These are phyloP conservation scores for Sminthurides aquaticus DNA, from an alignment of 2,888 invertebrate genomes.

Conservation along the genomic window DNA sequence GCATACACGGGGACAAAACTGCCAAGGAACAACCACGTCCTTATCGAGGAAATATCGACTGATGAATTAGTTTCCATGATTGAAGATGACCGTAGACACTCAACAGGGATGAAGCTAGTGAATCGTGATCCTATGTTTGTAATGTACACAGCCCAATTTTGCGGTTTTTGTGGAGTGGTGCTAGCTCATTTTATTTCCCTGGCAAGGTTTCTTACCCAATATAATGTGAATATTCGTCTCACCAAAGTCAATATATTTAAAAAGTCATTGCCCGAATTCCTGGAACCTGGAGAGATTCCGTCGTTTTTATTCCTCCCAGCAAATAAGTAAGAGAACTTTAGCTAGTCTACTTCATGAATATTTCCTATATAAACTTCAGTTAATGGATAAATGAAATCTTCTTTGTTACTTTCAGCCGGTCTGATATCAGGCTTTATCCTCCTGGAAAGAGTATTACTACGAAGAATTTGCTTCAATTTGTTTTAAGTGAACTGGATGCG, in stretches of 20 bases:
- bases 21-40: no score
- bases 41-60: background rate
- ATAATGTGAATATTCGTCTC: constrained; percentile 29
- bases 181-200: constrained; percentile 34
- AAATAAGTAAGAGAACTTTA: constrained; percentile 40
- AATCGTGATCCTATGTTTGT: constrained; percentile 21
- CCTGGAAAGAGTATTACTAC: constrained; percentile 30
- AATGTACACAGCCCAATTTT: constrained; percentile 39
- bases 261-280: constrained; percentile 34
- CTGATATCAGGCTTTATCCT: constrained; percentile 33
- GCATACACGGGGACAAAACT: no score
- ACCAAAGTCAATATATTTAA: constrained; percentile 37
- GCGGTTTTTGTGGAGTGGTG: constrained; percentile 38
- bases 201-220: constrained; percentile 33
- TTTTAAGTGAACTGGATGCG: constrained; percentile 38
- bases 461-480: constrained; percentile 33
- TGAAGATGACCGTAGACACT: background rate
- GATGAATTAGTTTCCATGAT: background rate
- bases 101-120: background rate
- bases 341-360: background rate
- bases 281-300: constrained; percentile 35
- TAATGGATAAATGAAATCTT: background rate
- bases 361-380: no score
- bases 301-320: constrained; percentile 37
- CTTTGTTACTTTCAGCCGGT: constrained; percentile 30